Percentiles rank a stretch among this genome's conserved stretches.
These are phyloP conservation scores for Microtus oregoni DNA, from an alignment of 2,113 vertebrate genomes.

Conservation along the genomic window DNA sequence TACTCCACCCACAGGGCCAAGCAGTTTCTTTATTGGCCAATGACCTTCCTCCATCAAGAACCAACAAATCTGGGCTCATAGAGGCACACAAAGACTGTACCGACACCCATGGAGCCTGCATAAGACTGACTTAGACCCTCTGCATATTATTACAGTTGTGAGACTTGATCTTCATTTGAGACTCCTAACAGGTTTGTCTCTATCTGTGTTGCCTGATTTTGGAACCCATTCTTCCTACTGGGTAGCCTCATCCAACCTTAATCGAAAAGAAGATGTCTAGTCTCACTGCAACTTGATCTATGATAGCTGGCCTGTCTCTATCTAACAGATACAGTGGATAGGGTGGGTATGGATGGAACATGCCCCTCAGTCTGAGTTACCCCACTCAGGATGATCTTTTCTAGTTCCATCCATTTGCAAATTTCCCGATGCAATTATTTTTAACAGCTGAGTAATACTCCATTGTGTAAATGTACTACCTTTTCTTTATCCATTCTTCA, in stretches of 20 bases:
- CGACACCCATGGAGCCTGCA: background rate
- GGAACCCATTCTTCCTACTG: background rate
- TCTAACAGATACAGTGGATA: background rate
- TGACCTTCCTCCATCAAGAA: too few relatives aligned
- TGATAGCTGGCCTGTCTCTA: background rate
- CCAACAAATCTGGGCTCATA: background rate
- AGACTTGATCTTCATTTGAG: background rate
- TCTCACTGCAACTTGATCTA: background rate
- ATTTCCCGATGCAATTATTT: too few relatives aligned
- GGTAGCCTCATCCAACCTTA: background rate
- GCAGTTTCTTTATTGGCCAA: too few relatives aligned
- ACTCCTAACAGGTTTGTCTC: background rate
- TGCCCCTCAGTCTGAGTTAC: too few relatives aligned
- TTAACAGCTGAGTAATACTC: too few relatives aligned
- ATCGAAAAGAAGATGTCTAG: background rate
- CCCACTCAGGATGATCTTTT: too few relatives aligned
- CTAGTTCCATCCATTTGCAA: too few relatives aligned
- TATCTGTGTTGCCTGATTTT: background rate
- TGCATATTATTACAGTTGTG: background rate
- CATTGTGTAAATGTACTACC: too few relatives aligned
- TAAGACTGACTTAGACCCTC: background rate
- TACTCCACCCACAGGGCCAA: too few relatives aligned
- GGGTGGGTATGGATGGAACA: too few relatives aligned
- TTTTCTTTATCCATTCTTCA: background rate
- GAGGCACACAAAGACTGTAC: background rate